Evolutionary conservation across 2,113 vertebrate genomes (phyloP).

Genomic region (Pavo muticus): DNA sequence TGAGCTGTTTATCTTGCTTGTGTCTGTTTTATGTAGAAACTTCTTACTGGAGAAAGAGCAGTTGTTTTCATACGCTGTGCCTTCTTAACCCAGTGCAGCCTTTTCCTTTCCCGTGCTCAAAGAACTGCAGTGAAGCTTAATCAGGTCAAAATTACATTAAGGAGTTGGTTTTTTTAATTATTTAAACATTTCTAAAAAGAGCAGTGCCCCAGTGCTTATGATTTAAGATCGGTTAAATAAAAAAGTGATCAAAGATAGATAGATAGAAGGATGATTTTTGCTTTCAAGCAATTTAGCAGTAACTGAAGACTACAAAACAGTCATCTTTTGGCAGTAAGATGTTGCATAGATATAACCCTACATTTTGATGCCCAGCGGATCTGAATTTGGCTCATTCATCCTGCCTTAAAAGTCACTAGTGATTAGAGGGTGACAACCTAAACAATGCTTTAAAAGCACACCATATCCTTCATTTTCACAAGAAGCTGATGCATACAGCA

Average conservation of each 20-base stretch:
- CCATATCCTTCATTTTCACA: neutral
- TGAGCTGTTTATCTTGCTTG: rapidly evolving
- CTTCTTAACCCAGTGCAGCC: neutral
- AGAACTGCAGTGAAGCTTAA: neutral
- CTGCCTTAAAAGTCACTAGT: neutral
- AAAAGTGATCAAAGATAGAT: neutral
- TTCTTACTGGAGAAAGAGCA: neutral
- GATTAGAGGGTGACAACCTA: neutral
- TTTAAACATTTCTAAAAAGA: neutral
- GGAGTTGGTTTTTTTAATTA: neutral
- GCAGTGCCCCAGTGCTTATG: neutral
- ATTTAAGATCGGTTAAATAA: neutral
- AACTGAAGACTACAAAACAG: neutral
- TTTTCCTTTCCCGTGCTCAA: neutral
- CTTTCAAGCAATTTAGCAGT: neutral
- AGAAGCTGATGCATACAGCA: neutral
- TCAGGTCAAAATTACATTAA: rapidly evolving
- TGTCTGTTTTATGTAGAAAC: neutral
- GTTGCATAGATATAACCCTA: neutral
- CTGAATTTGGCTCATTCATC: neutral
- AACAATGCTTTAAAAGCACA: neutral
- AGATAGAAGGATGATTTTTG: neutral
- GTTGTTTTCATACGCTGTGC: neutral
- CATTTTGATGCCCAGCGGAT: neutral
- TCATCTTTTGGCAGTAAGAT: neutral